Evolutionary conservation across 1,140 invertebrate species (phyloP), one percentile per base, ranked within the genome.

Genomic region (Drosophila ananassae): DNA sequence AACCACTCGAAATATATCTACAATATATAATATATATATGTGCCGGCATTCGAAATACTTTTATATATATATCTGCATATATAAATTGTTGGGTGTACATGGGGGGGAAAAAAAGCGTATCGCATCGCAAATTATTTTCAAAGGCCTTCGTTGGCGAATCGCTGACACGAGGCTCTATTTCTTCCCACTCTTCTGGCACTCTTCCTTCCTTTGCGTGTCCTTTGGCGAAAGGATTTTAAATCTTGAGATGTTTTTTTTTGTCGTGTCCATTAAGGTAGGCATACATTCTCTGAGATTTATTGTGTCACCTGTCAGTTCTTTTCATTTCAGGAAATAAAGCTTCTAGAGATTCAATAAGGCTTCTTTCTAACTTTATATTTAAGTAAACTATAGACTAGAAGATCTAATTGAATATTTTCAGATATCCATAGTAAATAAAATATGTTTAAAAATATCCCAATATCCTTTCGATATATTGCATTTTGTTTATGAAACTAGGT

Each of bases 61-160:
- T 84, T 85, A 87, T 81, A 84, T 79, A 69, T 76, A 47, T 72
- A 71, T 57, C 39, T 53, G 61, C 56, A 74, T 74, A 64, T 68
- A 59, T 77, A 69, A 69, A 62, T 76, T 51, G 58, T 30, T 24
- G 67, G 39, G 64, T 24, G 64, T 68, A 39, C 12, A 41, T 57
- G 41, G 64, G 44, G 39, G 56, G 44, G 39, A 56, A 69, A 69
- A 69, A 69, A 69, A 69, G 52, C 64, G 67, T 67, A 30, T 41
- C 63, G 47, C 59, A 52, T 52, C 34, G 39, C 63, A n/a, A 34
- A 34, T 34, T 53, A 53, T 53, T 53, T 53, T 52, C 41, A 22
- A 52, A 52, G 50, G 50, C 50, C 21, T 47, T 22, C 44, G 44
- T 21, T 47, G 44, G 44, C 44, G 44, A 47, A 44, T 44, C 41